Conservation (phyloP, 2,113 vertebrate genomes). For the Dromaius novaehollandiae region DNA sequence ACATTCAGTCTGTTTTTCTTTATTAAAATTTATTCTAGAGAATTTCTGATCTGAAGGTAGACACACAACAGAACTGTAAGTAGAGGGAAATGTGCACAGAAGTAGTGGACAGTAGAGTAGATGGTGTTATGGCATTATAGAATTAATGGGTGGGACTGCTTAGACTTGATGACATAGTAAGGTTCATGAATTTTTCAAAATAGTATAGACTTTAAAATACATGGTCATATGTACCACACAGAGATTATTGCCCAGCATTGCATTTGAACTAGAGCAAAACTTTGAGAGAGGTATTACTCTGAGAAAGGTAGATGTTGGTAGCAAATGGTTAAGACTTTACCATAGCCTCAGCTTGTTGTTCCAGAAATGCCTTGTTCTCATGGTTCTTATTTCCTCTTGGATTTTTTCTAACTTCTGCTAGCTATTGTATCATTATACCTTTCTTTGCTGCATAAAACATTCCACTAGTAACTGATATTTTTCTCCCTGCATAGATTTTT, state of each 20-base stretch:
- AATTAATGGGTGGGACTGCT: background rate
- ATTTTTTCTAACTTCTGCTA: background rate
- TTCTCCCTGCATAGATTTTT: background rate
- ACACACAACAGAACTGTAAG: background rate
- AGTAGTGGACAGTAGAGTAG: background rate
- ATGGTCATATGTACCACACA: background rate
- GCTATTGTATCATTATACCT: background rate
- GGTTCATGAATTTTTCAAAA: slow-evolving; percentile 22
- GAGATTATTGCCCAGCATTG: background rate
- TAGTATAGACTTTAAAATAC: background rate
- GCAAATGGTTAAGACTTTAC: background rate
- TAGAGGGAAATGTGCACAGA: background rate
- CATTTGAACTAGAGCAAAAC: background rate
- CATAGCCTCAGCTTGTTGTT: fast-evolving
- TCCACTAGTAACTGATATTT: background rate
- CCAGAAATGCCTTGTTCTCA: background rate
- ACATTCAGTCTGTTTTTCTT: background rate
- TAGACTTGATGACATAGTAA: background rate
- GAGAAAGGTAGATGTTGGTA: background rate
- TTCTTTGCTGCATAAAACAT: background rate
- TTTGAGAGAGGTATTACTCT: background rate
- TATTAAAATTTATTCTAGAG: background rate
- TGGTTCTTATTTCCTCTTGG: background rate
- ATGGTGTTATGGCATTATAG: background rate
- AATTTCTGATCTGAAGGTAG: slow-evolving; percentile 26